Conservation (phyloP, 2,113 vertebrate genomes). For the Protobothrops flavoviridis region DNA sequence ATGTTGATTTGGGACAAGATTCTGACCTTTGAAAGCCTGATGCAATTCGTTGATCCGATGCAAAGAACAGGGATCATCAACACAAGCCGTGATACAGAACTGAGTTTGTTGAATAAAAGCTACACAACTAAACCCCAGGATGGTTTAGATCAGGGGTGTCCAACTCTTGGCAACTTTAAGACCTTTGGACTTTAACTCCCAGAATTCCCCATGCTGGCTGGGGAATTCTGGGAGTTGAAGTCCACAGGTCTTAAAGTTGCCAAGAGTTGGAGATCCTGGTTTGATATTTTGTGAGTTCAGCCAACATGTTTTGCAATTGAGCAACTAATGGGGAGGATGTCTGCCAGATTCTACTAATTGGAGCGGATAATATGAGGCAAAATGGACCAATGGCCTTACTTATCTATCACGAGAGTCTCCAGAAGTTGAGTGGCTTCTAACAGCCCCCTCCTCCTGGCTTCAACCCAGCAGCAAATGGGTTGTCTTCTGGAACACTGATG, state of each 20-base stretch:
- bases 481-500: background rate
- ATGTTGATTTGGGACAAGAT: background rate
- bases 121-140: background rate
- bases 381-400: background rate
- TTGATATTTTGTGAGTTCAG: background rate
- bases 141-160: background rate
- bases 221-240: background rate
- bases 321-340: background rate
- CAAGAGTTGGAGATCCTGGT: background rate
- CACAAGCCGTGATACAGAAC: background rate
- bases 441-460: constrained; percentile 29
- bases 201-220: background rate
- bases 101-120: background rate
- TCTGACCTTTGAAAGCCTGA: background rate
- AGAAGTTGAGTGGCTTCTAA: fast-evolving
- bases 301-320: background rate
- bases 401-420: background rate
- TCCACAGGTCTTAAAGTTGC: background rate
- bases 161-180: background rate
- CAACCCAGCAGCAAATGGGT: background rate
- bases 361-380: background rate
- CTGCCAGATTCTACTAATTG: background rate
- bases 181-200: background rate
- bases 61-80: background rate
- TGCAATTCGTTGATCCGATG: background rate